Base-by-base conservation (phyloP, 2,888 invertebrate species). In the Tribolium freemani region DNA sequence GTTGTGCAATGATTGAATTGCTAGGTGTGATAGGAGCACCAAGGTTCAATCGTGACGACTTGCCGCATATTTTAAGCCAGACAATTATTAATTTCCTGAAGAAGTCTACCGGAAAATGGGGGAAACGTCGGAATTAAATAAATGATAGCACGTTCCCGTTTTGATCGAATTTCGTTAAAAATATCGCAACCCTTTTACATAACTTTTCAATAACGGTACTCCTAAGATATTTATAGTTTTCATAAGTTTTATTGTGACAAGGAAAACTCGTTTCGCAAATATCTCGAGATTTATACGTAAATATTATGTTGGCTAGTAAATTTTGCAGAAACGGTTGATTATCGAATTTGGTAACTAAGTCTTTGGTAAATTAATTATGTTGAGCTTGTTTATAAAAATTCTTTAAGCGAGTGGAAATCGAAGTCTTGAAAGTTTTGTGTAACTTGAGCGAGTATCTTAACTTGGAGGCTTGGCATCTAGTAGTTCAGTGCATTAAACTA, bases 21-120 rank as follows among this genome's bases (percentile, higher is more conserved):
- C 26, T 26, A 26, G 1, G 26, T 3, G 26, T 5, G 26, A 26
- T 26, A 26, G 5, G 3, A 21, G 2, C 21, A 3, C 21, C 44
- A 44, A 44, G n/a, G 2, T 5, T 45, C 45, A 60, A 11, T 48
- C 48, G 11, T 63, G 63, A 51, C 50, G 50, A 63, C 44, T n/a
- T 30, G 30, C 48, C 10, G 51, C 50, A 51, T 50, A 63, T 63
- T 63, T 63, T 50, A 50, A 51, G 16, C 20, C 63, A 51, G 63
- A 63, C 63, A 63, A 51, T 50, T 63, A 63, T 63, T 63, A 63
- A 63, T 63, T 63, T 63, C 63, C 63, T 50, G 63, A 63, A 63
- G 50, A 50, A 63, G 63, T 16, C 26, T 50, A 38, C 50, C 50
- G 50, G 63, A 63, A 63, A 63, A 63, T 63, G 50, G 31, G 16